Evolutionary conservation across 2,888 invertebrate species (phyloP).

Genomic region (Stictocephala bisonia): DNA sequence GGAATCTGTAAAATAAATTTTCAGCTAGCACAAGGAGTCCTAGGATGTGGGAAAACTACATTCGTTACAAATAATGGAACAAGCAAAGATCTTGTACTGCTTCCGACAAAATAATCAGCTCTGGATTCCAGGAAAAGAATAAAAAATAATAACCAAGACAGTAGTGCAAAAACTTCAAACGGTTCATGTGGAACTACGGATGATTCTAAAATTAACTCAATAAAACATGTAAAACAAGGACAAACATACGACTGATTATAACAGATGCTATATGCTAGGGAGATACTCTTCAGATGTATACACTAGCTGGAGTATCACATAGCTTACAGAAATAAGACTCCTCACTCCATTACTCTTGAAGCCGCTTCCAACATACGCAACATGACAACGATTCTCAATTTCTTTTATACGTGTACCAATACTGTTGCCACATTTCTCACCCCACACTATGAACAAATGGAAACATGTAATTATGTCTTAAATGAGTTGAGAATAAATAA

Average conservation of each 20-base stretch:
- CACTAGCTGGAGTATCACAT: constrained; percentile 13
- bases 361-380: neutral
- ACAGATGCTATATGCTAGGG: neutral
- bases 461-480: neutral
- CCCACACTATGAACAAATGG: neutral
- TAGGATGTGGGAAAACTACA: constrained; percentile 2
- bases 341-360: neutral
- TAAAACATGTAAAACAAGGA: neutral
- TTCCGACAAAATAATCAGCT: neutral
- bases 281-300: neutral
- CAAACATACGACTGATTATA: neutral
- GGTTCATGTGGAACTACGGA: neutral
- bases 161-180: neutral
- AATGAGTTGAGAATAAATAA: neutral
- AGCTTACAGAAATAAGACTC: neutral
- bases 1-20: neutral
- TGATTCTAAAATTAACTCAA: neutral
- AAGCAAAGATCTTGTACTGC: neutral
- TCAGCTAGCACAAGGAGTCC: neutral
- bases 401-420: too few species aligned
- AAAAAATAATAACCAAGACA: neutral
- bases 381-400: neutral
- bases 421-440: neutral
- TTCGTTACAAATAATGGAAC: neutral
- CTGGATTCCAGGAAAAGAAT: neutral